Percentiles rank a stretch among this genome's conserved stretches.
Evolutionary conservation across 1,140 invertebrate species (phyloP).

Genomic region (Drosophila repletoides): DNA sequence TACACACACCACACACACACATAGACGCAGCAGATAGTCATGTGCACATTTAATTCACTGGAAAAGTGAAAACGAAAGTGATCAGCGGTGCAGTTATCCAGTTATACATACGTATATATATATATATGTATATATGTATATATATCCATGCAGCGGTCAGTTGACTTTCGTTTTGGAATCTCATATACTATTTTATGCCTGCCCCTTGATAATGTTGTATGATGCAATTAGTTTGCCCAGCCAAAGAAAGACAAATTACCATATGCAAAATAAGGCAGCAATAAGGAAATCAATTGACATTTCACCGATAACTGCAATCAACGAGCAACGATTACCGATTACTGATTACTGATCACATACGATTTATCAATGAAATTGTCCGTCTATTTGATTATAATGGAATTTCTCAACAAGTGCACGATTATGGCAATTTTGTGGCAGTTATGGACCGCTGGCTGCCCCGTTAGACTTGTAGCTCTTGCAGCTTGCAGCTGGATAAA

Average conservation of each 20-base stretch:
- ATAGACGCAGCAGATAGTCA: neutral
- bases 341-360: constrained; percentile 4
- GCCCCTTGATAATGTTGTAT: constrained; percentile 39
- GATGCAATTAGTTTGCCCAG: constrained; percentile 45
- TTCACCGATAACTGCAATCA: constrained; percentile 38
- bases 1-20: constrained; percentile 8
- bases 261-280: constrained; percentile 42
- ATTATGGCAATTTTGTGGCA: constrained; percentile 69
- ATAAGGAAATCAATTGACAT: constrained; percentile 64
- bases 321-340: constrained; percentile 29
- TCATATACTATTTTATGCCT: constrained; percentile 2
- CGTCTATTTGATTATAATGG: constrained; percentile 49
- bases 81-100: constrained; percentile 44
- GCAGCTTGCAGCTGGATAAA: constrained; percentile 29
- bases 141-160: constrained; percentile 36
- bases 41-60: constrained; percentile 67
- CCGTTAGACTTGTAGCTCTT: constrained; percentile 50
- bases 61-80: constrained; percentile 81
- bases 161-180: constrained; percentile 66
- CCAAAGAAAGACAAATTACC: neutral
- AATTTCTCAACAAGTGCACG: constrained; percentile 67
- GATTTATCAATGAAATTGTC: constrained; percentile 14
- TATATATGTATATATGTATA: constrained; percentile 16
- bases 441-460: constrained; percentile 53
- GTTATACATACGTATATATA: too few relatives aligned